Conservation (phyloP, 2,797 vertebrate genomes). For the Melanotaenia pygmaea region DNA sequence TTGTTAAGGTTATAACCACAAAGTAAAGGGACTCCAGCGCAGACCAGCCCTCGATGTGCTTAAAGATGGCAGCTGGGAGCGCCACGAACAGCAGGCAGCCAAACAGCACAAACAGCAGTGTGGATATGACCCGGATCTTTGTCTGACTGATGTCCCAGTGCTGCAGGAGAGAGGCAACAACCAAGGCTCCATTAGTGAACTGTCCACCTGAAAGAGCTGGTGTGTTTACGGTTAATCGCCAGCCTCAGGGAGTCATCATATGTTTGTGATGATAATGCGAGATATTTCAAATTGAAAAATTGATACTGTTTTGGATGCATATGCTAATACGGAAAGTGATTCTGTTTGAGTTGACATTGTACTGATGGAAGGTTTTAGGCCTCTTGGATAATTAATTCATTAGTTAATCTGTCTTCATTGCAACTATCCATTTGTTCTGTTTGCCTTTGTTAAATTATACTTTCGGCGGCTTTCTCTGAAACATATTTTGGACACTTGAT, state of each 20-base stretch:
- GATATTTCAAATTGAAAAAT: background rate
- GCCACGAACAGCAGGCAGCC: slow-evolving; percentile 95
- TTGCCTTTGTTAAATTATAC: background rate
- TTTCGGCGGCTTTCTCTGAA: too few species aligned
- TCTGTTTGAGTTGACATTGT: background rate
- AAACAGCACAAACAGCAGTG: slow-evolving; percentile 94
- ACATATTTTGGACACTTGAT: background rate
- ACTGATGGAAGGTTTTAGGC: background rate
- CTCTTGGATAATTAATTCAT: background rate
- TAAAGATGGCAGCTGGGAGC: slow-evolving; percentile 93
- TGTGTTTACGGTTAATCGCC: background rate
- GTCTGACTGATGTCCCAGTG: slow-evolving; percentile 96
- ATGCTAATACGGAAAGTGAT: background rate
- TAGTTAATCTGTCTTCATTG: background rate
- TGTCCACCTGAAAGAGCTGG: background rate
- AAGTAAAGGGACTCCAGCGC: slow-evolving; percentile 95
- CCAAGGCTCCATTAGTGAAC: background rate
- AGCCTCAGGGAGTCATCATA: too few species aligned
- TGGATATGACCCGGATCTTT: slow-evolving; percentile 97
- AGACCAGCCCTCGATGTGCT: slow-evolving; percentile 97
- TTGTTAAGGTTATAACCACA: slow-evolving; percentile 96
- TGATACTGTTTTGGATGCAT: background rate
- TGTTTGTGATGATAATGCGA: background rate
- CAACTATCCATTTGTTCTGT: background rate
- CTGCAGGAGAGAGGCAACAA: slow-evolving; percentile 69